Evolutionary conservation across 1,140 invertebrate genomes (phyloP).

Genomic region (Dinothrombium tinctorium): DNA sequence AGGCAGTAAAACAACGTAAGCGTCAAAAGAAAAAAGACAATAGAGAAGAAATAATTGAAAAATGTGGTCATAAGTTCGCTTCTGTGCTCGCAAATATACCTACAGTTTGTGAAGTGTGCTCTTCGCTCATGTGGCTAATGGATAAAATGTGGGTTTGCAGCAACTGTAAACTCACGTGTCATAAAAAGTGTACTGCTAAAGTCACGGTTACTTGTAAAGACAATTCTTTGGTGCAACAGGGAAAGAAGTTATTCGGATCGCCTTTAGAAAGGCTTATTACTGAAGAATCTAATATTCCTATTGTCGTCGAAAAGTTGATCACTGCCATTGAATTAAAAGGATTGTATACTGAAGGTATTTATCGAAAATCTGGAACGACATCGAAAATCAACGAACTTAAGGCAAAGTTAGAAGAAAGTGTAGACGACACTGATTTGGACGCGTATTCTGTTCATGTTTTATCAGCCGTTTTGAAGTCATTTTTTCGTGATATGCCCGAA

Average conservation of each 20-base stretch:
- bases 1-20: constrained; percentile 27
- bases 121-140: constrained; percentile 79
- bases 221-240: constrained; percentile 13
- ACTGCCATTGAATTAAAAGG: constrained; percentile 72
- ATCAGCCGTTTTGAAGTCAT: constrained; percentile 68
- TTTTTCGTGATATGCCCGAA: constrained; percentile 76
- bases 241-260: constrained; percentile 40
- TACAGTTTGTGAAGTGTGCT: constrained; percentile 84
- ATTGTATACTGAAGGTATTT: constrained; percentile 73
- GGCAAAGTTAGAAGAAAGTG: constrained; percentile 17
- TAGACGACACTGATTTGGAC: constrained; percentile 30
- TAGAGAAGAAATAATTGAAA: constrained; percentile 39
- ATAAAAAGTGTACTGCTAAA: constrained; percentile 73
- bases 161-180: constrained; percentile 71
- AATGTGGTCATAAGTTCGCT: constrained; percentile 59
- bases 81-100: constrained; percentile 81
- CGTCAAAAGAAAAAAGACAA: constrained; percentile 32
- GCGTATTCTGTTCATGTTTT: constrained; percentile 56
- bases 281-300: constrained; percentile 42
- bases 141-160: constrained; percentile 63
- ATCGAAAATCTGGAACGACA: constrained; percentile 62
- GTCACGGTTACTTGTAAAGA: constrained; percentile 26
- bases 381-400: constrained; percentile 24
- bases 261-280: constrained; percentile 36
- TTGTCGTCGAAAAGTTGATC: constrained; percentile 62